These are phyloP conservation scores for Dilophus febrilis DNA, from an alignment of 2,888 invertebrate species.

Conservation along the genomic window DNA sequence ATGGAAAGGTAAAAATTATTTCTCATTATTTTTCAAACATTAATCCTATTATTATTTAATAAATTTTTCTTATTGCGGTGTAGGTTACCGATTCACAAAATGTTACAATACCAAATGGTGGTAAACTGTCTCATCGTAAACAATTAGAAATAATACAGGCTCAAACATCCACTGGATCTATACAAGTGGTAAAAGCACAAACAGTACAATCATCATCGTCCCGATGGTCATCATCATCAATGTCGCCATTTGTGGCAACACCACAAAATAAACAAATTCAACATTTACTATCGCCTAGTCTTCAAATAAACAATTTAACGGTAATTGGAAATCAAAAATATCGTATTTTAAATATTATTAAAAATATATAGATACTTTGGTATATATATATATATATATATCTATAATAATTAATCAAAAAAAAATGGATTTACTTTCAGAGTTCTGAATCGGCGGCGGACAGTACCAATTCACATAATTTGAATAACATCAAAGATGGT, in stretches of 20 bases:
- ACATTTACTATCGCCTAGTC: neutral
- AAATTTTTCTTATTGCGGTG: constrained; percentile 10
- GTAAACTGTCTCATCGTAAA: constrained; percentile 29
- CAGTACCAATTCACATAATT: too few relatives aligned
- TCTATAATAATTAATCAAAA: too few relatives aligned
- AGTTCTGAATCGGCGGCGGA: too few relatives aligned
- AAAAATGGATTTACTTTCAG: too few relatives aligned
- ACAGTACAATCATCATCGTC: constrained; percentile 30
- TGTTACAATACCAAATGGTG: constrained; percentile 29
- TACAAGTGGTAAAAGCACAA: constrained; percentile 52
- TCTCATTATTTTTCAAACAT: neutral
- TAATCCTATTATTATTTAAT: neutral
- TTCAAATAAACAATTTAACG: neutral
- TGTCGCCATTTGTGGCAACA: neutral
- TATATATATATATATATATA: too few relatives aligned
- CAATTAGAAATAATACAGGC: constrained; percentile 53
- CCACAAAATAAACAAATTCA: neutral
- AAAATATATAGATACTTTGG: too few relatives aligned
- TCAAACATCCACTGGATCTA: constrained; percentile 42
- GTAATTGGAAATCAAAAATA: neutral
- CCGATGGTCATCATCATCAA: constrained; percentile 17
- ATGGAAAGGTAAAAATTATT: constrained; percentile 26
- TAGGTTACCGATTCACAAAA: constrained; percentile 32
- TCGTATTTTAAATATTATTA: neutral
- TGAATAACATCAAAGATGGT: too few relatives aligned